Evolutionary conservation across 1,140 invertebrate genomes (phyloP).

Genomic region (Tribolium castaneum): DNA sequence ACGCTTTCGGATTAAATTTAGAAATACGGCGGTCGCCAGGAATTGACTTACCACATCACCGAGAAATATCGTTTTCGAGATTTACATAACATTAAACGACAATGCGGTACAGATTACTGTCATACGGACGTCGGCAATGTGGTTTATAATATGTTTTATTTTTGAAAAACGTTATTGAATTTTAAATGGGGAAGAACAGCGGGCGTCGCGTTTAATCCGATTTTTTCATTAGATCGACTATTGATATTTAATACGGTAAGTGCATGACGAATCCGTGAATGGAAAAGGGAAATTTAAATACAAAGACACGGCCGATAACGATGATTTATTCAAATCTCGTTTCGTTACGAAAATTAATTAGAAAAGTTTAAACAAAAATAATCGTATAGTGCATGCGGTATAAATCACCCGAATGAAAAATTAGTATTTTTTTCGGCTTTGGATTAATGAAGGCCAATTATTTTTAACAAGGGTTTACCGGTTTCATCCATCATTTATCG

Average conservation of each 20-base stretch:
- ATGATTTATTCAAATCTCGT: constrained; percentile 40
- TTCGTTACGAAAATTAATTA: constrained; percentile 31
- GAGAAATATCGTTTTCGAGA: constrained; percentile 29
- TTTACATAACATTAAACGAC: constrained; percentile 39
- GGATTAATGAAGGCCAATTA: constrained; percentile 41
- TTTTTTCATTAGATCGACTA: constrained; percentile 38
- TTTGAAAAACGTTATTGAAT: constrained; percentile 26
- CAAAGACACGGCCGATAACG: constrained; percentile 42
- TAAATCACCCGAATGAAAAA: constrained; percentile 31
- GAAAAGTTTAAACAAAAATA: constrained; percentile 24
- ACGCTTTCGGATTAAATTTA: constrained; percentile 36
- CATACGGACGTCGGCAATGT: constrained; percentile 27
- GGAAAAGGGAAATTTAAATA: constrained; percentile 41
- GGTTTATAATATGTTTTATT: constrained; percentile 30
- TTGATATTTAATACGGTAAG: constrained; percentile 44
- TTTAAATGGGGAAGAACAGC: constrained; percentile 29
- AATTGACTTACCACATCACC: neutral
- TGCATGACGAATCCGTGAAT: constrained; percentile 39
- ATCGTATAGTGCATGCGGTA: constrained; percentile 4
- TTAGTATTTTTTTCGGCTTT: constrained; percentile 5
- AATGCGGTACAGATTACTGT: constrained; percentile 43
- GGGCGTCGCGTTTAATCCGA: constrained; percentile 32
- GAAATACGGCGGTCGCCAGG: constrained; percentile 14
- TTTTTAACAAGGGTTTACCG: constrained; percentile 39
- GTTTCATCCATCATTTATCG: constrained; percentile 38